These are phyloP conservation scores for Coptodon bakossiorum DNA, from an alignment of 2,113 vertebrate species.

Conservation along the genomic window DNA sequence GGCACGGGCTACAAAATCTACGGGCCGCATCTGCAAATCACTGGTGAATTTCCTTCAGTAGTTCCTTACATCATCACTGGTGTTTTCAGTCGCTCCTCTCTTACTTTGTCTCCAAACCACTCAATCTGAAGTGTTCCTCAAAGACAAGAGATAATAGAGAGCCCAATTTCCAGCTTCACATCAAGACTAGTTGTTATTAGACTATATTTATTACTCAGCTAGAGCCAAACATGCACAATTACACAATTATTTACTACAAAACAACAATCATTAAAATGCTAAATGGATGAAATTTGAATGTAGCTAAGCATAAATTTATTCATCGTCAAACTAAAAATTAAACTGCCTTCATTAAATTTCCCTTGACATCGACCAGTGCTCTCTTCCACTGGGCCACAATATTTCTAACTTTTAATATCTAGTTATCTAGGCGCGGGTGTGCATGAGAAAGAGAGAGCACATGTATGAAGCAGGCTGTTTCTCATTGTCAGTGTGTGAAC, in stretches of 20 bases:
- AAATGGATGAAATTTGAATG: background rate
- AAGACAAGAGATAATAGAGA: background rate
- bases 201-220: background rate
- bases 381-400: background rate
- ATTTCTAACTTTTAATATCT: background rate
- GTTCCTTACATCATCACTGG: background rate
- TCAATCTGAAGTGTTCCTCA: background rate
- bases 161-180: background rate
- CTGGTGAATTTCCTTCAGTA: background rate
- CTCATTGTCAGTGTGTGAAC: background rate
- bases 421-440: background rate
- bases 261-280: background rate
- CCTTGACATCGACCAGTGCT: background rate
- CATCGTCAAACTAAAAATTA: background rate
- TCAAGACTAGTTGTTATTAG: background rate
- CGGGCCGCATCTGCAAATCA: background rate
- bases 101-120: background rate
- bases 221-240: background rate
- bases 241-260: background rate
- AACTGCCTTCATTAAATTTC: background rate
- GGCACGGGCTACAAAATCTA: fast-evolving
- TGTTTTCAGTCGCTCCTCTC: background rate
- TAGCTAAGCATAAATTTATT: background rate
- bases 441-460: background rate
- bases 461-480: background rate